These are phyloP conservation scores for Sebastes baramenuke DNA, from an alignment of 2,797 vertebrate species.

Conservation along the genomic window DNA sequence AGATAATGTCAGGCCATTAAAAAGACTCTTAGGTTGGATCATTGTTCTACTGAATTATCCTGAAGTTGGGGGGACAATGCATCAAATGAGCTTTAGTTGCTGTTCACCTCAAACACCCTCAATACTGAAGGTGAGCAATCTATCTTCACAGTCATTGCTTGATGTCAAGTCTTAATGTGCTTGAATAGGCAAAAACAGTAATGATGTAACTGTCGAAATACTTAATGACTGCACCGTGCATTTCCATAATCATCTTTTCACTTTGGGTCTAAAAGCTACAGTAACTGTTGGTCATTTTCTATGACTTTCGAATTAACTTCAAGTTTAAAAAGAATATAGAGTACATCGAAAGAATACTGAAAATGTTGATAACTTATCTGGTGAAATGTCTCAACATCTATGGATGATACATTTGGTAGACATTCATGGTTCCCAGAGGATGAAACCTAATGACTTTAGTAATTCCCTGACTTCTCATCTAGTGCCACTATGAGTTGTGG, in stretches of 20 bases:
- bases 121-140: neutral
- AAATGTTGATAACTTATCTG: neutral
- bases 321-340: neutral
- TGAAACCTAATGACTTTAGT: neutral
- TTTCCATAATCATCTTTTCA: neutral
- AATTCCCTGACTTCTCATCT: neutral
- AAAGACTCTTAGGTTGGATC: neutral
- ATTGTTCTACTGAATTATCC: neutral
- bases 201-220: neutral
- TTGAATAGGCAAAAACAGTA: neutral
- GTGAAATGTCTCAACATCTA: neutral
- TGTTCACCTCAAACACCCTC: neutral
- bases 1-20: neutral
- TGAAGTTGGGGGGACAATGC: neutral
- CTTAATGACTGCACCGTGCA: neutral
- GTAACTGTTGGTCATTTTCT: neutral
- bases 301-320: neutral
- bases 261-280: neutral
- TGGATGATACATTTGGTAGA: neutral
- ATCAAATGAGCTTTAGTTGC: neutral
- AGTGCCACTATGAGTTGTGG: neutral
- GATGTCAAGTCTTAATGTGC: neutral
- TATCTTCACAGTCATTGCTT: neutral
- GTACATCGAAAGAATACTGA: neutral
- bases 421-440: neutral